Evolutionary conservation across 1,140 invertebrate species (phyloP), one percentile per base, ranked within the genome.

Genomic region (Tetraneura akinire): DNA sequence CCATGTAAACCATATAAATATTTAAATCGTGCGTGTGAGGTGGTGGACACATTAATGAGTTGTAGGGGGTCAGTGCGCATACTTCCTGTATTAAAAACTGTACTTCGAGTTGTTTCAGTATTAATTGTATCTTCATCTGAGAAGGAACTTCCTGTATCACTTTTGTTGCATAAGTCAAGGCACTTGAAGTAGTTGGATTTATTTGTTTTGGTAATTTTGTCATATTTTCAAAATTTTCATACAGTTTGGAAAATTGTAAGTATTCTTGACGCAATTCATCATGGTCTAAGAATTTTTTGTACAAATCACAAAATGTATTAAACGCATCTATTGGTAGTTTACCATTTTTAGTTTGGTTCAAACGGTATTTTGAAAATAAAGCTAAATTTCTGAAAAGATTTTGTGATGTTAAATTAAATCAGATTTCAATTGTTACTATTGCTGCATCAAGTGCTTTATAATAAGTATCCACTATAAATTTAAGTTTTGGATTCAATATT

Each of bases 391-490:
- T 62, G 23, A 62, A 62, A 60, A 32, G 57, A 62, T 62, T 62
- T 62, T 32, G 57, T 62, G 26, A n/a, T 26, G 26, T 62, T 62
- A 21, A 62, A 11, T 62, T 8, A 62, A 62, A 62, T 62, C 57
- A 11, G 26, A 16, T 26, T 62, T 62, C 26, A 26, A 32, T 26
- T 26, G 57, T 21, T 23, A 62, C 26, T 26, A 62, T 62, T 26
- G 57, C 21, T 62, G 57, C 57, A 62, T 62, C 11, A 32, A 62
- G 57, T 32, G 21, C 26, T 4, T 23, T 23, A 62, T 26, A 62
- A 62, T 62, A 62, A 62, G 26, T 62, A 62, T 62, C 57, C 23
- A 32, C 26, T 62, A 26, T 62, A 32, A 62, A 62, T 53, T 62
- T 62, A 8, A 62, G 11, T 23, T 32, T 62, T 26, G 57, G 57